Conservation (phyloP, 2,113 vertebrate genomes). For the Conger conger region DNA sequence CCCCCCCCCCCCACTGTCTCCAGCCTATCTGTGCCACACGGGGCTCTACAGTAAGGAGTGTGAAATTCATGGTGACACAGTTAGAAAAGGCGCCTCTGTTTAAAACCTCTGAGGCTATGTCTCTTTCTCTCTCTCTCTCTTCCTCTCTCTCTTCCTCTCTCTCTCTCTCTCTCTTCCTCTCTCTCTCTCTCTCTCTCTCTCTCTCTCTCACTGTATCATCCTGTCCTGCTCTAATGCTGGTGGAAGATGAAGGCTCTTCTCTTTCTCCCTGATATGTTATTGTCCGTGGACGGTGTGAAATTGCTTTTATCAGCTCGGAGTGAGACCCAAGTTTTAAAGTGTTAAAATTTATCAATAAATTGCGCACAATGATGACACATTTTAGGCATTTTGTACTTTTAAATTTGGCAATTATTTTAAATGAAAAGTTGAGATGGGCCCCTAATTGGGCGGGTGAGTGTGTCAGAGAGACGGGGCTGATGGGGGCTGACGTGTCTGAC, state of each 20-base stretch:
- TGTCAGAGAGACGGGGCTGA: slow-evolving; percentile 39
- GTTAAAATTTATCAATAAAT: too few species aligned
- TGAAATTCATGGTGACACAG: not conserved
- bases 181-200: not conserved
- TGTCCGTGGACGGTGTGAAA: not conserved
- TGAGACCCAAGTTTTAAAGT: too few species aligned
- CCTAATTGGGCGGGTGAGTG: slow-evolving; percentile 34
- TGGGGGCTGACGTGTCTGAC: slow-evolving; percentile 49
- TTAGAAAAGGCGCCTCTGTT: not conserved
- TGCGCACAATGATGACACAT: too few species aligned
- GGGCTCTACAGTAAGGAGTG: not conserved
- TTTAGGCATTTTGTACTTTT: too few species aligned
- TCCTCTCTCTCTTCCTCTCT: not conserved
- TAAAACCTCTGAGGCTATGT: not conserved
- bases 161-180: slow-evolving; percentile 19
- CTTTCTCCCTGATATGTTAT: too few species aligned
- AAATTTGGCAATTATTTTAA: too few species aligned
- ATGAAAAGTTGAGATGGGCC: too few species aligned
- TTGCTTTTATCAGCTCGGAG: not conserved
- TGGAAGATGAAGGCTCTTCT: too few species aligned
- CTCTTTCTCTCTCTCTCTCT: not conserved
- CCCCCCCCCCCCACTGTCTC: not conserved
- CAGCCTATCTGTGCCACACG: not conserved
- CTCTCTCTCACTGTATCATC: not conserved
- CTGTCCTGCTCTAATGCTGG: too few species aligned